Base-by-base conservation (phyloP, 2,888 invertebrate species). In the Tortricodes alternella region DNA sequence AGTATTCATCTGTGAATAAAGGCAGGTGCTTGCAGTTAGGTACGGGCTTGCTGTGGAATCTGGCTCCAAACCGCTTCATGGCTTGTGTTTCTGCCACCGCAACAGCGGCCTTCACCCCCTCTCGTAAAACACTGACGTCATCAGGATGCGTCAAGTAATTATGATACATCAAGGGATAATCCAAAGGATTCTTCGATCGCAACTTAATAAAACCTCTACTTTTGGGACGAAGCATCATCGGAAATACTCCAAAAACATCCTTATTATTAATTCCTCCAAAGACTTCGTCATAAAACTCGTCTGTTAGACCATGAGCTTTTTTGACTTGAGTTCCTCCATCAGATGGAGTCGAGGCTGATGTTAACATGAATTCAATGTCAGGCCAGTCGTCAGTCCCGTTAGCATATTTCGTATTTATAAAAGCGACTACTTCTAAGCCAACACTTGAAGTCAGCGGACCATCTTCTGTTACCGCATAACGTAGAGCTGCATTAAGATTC, bases 351-450 rank as follows among this genome's bases (percentile, higher is more conserved):
- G 96, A 95, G 0, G 95, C 93, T 19, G 96, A 95, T 0, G 96
- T 95, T 83, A 97, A 88, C 96, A 97, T 97, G 71, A 97, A 96
- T 74, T 97, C 96, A 61, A 97, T 96, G 73, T 97, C 97, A 0
- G 97, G 97, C 96, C 96, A 97, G 76, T 97, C 97, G 53, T 97
- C 96, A 0, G 94, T 92, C 50, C 94, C 91, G 74, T 97, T 97
- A 0, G 96, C 96, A 74, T 96, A 97, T 82, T 97, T 97, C 0
- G 97, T 97, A 21, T 95, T 94, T 49, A 97, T 95, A 75, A 98
- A 98, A 0, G 95, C 97, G 0, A 96, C 95, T 0, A 96, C 95
- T 84, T 98, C 98, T 56, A 98, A 89, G 0, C 97, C 97, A 18
- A 97, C 93, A 68, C 95, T 96, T 0, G 97, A 96, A 0, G 98